Base-by-base conservation (phyloP, 2,113 vertebrate genomes). In the Passer domesticus region DNA sequence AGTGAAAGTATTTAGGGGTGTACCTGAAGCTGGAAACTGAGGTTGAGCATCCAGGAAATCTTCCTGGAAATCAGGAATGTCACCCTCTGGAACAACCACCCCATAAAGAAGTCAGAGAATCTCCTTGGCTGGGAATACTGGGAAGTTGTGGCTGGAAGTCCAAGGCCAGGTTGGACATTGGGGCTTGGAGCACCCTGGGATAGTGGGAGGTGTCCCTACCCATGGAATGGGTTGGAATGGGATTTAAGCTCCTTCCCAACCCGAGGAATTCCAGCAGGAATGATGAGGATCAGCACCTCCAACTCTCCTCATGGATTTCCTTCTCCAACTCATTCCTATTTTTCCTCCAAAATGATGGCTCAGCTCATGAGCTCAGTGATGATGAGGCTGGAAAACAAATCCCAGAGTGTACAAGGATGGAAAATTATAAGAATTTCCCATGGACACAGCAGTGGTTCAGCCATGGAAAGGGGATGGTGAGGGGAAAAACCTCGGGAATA, bases 121-220 rank as follows among this genome's bases (percentile, higher is more conserved):
- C 10, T 41, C 20, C 28, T n/a, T 28, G 7, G 15, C 23, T 72
- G 41, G 69, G 41, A 73, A 62, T 44, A 15, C 10, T 0, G 1
- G 31, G 74, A 87, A 78, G 7, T 2, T 69, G 14, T 7, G 21
- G 14, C 24, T 68, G 62, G 44, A 10, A 76, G 4, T 8, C 46
- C 33, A 2, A 52, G 31, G 37, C 14, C 22, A 5, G 12, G 15
- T 1, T 56, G 49, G 59, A 47, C 3, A 35, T 0, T 4, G 15
- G 17, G 30, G 12, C 18, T 56, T 43, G 62, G 46, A 76, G 6
- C 15, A 13, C 0, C 35, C 31, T 31, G 44, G 52, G 72, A 28
- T 21, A 4, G 19, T 4, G 43, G 43, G 16, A n/a, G 2, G 13
- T 21, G 20, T 67, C 60, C 43, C 35, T 75, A 43, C 8, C 13